phyloP scores from a whole-genome alignment of 1,140 invertebrate genomes.

The Trachymyrmex septentrionalis region DNA sequence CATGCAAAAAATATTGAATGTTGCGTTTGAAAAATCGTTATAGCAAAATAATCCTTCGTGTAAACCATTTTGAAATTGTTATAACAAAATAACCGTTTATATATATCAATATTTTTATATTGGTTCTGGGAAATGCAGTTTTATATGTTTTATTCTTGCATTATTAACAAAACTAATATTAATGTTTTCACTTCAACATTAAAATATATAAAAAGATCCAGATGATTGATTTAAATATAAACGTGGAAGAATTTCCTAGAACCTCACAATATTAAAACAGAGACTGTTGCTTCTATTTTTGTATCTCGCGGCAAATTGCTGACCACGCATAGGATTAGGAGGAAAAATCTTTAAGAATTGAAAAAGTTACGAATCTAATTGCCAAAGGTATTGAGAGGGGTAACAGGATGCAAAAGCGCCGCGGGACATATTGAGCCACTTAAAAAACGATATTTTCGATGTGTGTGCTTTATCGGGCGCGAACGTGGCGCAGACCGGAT shows the following conservation, averaged over 20 bases:
- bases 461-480: conserved; percentile 85
- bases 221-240: neutral
- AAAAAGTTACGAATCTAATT: neutral
- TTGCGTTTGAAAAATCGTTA: neutral
- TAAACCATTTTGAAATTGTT: neutral
- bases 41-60: no score
- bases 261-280: neutral
- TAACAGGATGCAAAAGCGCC: neutral
- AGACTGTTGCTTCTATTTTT: neutral
- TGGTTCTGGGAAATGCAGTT: neutral
- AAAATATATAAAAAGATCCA: neutral
- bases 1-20: neutral
- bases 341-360: neutral
- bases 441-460: conserved; percentile 79
- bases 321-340: neutral
- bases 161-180: neutral
- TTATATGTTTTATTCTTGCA: neutral
- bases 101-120: neutral
- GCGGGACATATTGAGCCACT: conserved; percentile 68
- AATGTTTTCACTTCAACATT: neutral
- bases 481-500: conserved; percentile 76
- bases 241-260: neutral
- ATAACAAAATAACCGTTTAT: neutral
- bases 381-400: neutral
- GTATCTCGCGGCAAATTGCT: neutral